Percentiles rank a stretch among this genome's conserved stretches.
Evolutionary conservation across 2,797 vertebrate species (phyloP).

Genomic region (Myoxocephalus aenaeus): DNA sequence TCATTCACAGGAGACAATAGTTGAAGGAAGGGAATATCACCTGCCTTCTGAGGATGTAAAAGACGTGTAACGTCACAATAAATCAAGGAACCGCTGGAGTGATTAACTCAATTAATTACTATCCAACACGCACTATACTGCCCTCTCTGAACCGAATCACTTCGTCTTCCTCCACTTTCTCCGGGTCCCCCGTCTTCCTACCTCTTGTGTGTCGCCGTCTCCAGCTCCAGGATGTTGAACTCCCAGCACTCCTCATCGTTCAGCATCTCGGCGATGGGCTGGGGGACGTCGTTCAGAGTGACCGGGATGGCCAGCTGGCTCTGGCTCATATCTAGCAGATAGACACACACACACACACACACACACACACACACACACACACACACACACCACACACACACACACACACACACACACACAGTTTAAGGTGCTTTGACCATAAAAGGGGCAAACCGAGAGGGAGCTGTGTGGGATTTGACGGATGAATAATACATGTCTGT

Average conservation of each 20-base stretch:
- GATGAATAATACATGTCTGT: slow-evolving; percentile 11
- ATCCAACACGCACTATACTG: background rate
- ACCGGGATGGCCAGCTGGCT: slow-evolving; percentile 85
- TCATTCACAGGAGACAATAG: background rate
- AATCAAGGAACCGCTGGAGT: background rate
- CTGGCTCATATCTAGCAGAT: slow-evolving; percentile 75
- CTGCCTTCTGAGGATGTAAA: background rate
- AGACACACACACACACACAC: background rate
- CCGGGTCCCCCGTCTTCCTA: background rate
- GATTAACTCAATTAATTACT: background rate
- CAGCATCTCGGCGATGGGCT: slow-evolving; percentile 90
- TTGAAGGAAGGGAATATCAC: background rate
- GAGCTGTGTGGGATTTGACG: background rate
- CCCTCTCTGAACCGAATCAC: background rate
- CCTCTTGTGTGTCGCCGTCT: slow-evolving; percentile 89
- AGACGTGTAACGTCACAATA: background rate
- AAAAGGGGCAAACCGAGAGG: slow-evolving; percentile 33
- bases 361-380: background rate
- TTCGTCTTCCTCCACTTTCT: background rate
- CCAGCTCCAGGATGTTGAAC: slow-evolving; percentile 95
- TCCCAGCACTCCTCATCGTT: slow-evolving; percentile 95
- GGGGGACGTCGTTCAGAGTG: slow-evolving; percentile 90
- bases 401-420: background rate
- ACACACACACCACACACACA: slow-evolving; percentile 14
- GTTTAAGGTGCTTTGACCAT: slow-evolving; percentile 36